Base-by-base conservation (phyloP, 2,888 invertebrate species). In the Caenorhabditis sp. region DNA sequence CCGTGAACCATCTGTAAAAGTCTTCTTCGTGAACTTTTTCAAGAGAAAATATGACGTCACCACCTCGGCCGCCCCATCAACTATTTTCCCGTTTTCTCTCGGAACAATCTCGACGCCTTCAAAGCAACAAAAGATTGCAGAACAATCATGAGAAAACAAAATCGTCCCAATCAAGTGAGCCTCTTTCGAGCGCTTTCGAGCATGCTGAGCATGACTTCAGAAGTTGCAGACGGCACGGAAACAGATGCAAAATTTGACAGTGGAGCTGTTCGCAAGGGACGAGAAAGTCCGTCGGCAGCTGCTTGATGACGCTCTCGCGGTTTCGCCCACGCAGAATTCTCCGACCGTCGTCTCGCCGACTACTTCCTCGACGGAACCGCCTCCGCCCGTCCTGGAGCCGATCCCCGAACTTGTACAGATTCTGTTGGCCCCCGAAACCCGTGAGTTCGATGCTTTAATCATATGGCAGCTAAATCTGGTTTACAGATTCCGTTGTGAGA, bases 141-240 rank as follows among this genome's bases (percentile, higher is more conserved):
- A 55, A 32, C 56, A 65, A 65, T 53, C 53, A 74, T 74, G 73
- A 35, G 74, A 53, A 74, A 74, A 68, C 74, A 66, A 66, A 66
- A 46, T 61, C 74, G 74, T 53, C 74, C 74, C n/a, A 74, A 74
- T 55, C 74, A 74, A 48, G 74, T 74, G 26, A 58, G 43, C n/a
- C n/a, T n/a, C n/a, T n/a, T n/a, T n/a, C n/a, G n/a, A n/a, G n/a
- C n/a, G n/a, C n/a, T n/a, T n/a, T n/a, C n/a, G n/a, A n/a, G n/a
- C n/a, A n/a, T n/a, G n/a, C n/a, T n/a, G n/a, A n/a, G n/a, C n/a
- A n/a, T n/a, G n/a, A n/a, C n/a, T n/a, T n/a, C n/a, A n/a, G n/a
- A 11, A 20, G 6, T 71, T 66, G 20, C 66, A 74, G 74, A 55
- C 59, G 35, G 61, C 74, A 11, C 46, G 74, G 48, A 74, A 74